Percentiles rank a stretch among this genome's conserved stretches.
phyloP scores from a whole-genome alignment of 2,888 invertebrate species.

The Campopleginae sp. region DNA sequence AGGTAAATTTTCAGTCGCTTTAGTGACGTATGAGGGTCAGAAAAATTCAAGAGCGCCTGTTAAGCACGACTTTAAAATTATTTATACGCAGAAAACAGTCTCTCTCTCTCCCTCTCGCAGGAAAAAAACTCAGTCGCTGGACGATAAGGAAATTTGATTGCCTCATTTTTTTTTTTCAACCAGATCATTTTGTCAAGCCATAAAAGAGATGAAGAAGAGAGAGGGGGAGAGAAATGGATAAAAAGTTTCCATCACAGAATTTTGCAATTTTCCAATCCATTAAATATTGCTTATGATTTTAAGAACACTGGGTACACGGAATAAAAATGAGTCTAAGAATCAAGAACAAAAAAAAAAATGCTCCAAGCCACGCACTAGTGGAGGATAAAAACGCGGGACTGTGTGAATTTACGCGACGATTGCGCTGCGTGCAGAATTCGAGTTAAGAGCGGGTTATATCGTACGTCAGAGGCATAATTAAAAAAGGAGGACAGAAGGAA shows the following conservation, averaged over 20 bases:
- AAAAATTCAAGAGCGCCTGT: too few species aligned
- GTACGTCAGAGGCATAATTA: constrained; percentile 30
- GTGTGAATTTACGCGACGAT: constrained; percentile 29
- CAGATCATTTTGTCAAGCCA: too few species aligned
- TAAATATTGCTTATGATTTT: background rate
- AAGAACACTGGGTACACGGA: background rate
- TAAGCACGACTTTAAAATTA: too few species aligned
- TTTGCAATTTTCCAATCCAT: background rate
- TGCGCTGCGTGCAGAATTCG: constrained; percentile 38
- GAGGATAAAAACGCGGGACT: constrained; percentile 23
- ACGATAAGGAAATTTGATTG: too few species aligned
- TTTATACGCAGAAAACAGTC: too few species aligned
- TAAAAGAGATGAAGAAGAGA: too few species aligned
- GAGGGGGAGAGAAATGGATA: background rate
- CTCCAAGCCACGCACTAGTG: constrained; percentile 38
- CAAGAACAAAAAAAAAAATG: constrained; percentile 28
- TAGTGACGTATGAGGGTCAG: too few species aligned
- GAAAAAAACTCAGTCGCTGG: too few species aligned
- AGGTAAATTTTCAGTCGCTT: too few species aligned
- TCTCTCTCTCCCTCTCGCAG: too few species aligned
- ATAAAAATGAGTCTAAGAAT: constrained; percentile 11
- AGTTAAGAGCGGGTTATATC: constrained; percentile 37
- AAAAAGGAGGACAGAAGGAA: background rate
- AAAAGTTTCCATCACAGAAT: background rate
- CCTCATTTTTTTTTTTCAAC: too few species aligned